Base-by-base conservation (phyloP, 2,888 invertebrate species). In the Epiblema foenella region DNA sequence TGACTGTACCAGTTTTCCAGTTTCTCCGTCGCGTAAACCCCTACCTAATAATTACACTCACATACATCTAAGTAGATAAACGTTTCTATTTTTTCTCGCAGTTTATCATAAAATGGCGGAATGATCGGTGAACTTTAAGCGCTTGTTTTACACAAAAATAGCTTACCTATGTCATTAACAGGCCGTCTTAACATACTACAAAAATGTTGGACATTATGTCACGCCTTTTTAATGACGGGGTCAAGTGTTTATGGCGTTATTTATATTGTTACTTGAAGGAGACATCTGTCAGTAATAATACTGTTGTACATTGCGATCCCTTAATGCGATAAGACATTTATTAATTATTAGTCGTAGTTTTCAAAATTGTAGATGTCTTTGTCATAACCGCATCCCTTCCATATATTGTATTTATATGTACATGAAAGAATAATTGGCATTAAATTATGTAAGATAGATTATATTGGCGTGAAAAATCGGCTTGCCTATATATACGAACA, bases 41-140 rank as follows among this genome's bases (percentile, higher is more conserved):
- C 77, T 77, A 78, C 75, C 79, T 78, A 81, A 81, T 83, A 82
- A 85, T 84, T 83, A 83, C 79, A 76, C 75, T 74, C 74, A 63
- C 74, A 74, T 76, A 76, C 46, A 39, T 71, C 66, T 59, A 67
- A 71, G 64, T 66, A 70, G 59, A 70, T 60, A 56, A 65, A 60
- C 46, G 58, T 42, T 52, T 70, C 65, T 65, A 59, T 46, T 68
- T 52, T 52, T 59, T 59, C 57, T 65, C 33, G 46, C 54, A 62
- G 49, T 67, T 71, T 62, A 51, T 62, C 64, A 58, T n/a, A 60
- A 67, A 67, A 71, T 67, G 67, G 70, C 71, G 59, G 58, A 39
- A 69, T 66, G 60, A 71, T 70, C 59, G 65, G 49, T 62, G 66
- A 71, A 71, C 71, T 71, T 71, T 66, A 65, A 70, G 46, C 46